phyloP scores from a whole-genome alignment of 2,113 vertebrate genomes.

The Malurus melanocephalus region DNA sequence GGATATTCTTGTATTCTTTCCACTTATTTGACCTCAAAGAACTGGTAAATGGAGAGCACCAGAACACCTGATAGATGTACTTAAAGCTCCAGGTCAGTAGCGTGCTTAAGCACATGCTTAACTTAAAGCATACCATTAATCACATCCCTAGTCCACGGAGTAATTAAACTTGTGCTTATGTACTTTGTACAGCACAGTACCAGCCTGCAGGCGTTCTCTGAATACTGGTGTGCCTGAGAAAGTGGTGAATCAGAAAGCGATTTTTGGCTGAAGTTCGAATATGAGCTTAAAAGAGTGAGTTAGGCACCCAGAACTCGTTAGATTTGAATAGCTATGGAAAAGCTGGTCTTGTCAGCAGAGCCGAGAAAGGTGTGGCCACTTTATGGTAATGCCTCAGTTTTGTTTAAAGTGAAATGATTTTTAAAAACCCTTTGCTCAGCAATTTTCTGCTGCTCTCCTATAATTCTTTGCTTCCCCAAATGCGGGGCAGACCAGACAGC shows the following conservation, averaged over 20 bases:
- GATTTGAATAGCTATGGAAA: slow-evolving; percentile 7
- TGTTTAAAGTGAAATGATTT: slow-evolving; percentile 2
- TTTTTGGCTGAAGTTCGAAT: slow-evolving; percentile 46
- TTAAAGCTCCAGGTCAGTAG: neutral
- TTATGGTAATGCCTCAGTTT: slow-evolving; percentile 3
- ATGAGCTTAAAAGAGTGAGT: neutral
- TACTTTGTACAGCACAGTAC: neutral
- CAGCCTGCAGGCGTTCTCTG: slow-evolving; percentile 34
- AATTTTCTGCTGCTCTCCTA: neutral
- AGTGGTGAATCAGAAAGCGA: slow-evolving; percentile 48
- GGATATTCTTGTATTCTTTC: neutral
- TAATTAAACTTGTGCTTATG: slow-evolving; percentile 46
- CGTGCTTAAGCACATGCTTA: slow-evolving; percentile 37
- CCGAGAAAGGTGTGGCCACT: slow-evolving; percentile 7
- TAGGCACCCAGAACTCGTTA: neutral
- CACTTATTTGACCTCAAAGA: neutral
- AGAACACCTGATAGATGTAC: neutral
- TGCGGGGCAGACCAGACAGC: neutral
- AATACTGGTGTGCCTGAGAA: slow-evolving; percentile 43
- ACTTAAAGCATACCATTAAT: slow-evolving; percentile 45
- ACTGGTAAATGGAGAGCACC: neutral
- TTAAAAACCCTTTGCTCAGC: neutral
- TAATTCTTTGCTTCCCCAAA: neutral
- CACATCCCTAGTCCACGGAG: neutral
- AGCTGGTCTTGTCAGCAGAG: slow-evolving; percentile 14